Evolutionary conservation across 2,888 invertebrate genomes (phyloP), one percentile per base, ranked within the genome.

Genomic region (Bembecia ichneumoniformis): DNA sequence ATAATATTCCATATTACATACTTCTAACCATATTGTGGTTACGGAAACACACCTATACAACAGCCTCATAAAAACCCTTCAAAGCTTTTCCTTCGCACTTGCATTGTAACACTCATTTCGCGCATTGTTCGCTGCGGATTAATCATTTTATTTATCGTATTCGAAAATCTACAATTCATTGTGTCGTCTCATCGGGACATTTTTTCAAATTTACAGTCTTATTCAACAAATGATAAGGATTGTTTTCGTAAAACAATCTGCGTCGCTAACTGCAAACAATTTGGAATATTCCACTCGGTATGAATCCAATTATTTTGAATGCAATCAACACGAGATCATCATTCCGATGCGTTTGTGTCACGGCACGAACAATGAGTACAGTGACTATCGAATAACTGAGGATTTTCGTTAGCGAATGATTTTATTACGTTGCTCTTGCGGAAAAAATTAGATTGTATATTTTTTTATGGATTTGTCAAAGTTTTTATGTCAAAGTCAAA

Each of bases 281-380:
- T 46, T 46, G 46, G n/a, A 46, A 34, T 45, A 45, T 28, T 28
- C 34, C 46, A 46, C 13, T 46, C 40, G 40, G 40, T 65, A 64
- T 66, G 62, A 71, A 77, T 80, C 77, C 79, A 81, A 79, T 81
- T 81, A 81, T 77, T 66, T 66, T 71, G 73, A 68, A 68, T 71
- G 74, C 76, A 75, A 77, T 79, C 74, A 76, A 76, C 67, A 66
- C 58, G 62, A 65, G 66, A 71, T 73, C 67, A 74, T 66, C 54
- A 49, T 35, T 53, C 51, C 58, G 53, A 59, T 61, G 59, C 49
- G 20, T 46, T 13, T 57, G 61, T 58, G 28, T 28, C 28, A 28
- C 28, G 28, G 28, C 28, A 28, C 28, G 28, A 28, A 28, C 28
- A 7, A 9, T 28, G 28, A 28, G 28, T 9, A 28, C 28, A 7